phyloP scores from a whole-genome alignment of 2,888 invertebrate genomes.

The Drosophila aldrichi region DNA sequence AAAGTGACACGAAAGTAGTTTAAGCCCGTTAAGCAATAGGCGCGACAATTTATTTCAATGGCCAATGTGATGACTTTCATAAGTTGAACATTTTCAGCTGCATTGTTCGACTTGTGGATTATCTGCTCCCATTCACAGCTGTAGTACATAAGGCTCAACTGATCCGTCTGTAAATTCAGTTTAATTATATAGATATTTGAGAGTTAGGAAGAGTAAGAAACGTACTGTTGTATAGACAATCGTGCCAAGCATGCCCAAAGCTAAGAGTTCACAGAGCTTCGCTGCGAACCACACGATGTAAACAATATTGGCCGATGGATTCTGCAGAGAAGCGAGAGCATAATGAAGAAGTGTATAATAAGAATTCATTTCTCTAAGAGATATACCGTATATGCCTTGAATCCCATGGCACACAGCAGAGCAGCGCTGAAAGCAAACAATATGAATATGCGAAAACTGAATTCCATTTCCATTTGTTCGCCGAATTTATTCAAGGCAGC shows the following conservation, averaged over 20 bases:
- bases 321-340: constrained; percentile 40
- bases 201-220: not conserved
- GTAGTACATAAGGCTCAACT: constrained; percentile 74
- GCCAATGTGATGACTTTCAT: constrained; percentile 72
- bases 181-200: not conserved
- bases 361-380: not conserved
- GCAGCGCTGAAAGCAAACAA: constrained; percentile 76
- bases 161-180: constrained; percentile 55
- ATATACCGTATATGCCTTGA: constrained; percentile 77
- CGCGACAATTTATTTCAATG: constrained; percentile 65
- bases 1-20: constrained; percentile 75
- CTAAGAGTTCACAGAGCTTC: constrained; percentile 70
- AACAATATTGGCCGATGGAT: constrained; percentile 57
- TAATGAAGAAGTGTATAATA: not conserved
- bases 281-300: constrained; percentile 70
- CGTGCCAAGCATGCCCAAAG: constrained; percentile 73
- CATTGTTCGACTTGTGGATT: constrained; percentile 58
- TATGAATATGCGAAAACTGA: constrained; percentile 78
- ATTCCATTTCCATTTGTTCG: constrained; percentile 63
- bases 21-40: constrained; percentile 73
- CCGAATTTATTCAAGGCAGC: constrained; percentile 74
- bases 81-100: constrained; percentile 60
- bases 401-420: constrained; percentile 74
- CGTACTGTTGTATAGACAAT: constrained; percentile 68
- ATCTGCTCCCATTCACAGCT: constrained; percentile 72